Base-by-base conservation (phyloP, 2,113 vertebrate genomes). In the Anoura caudifer region DNA sequence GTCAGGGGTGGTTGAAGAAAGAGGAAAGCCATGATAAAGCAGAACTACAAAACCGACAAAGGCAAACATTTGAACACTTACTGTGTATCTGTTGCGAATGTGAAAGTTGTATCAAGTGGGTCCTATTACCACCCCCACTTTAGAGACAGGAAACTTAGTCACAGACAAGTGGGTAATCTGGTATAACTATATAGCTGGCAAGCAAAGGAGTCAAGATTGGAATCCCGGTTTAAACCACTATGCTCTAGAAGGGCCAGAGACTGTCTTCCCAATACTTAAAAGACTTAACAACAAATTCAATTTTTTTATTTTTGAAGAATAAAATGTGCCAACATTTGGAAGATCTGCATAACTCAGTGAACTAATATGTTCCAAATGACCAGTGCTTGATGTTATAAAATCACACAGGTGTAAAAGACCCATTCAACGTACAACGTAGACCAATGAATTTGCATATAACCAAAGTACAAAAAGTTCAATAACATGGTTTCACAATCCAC, bases 21-120 rank as follows among this genome's bases (percentile, higher is more conserved):
- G 24, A 50, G 26, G 69, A 61, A 14, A 19, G 83, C 38, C 17
- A 20, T 83, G 5, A 43, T 11, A 10, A 50, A 80, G 56, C 8
- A 80, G 17, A 88, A 31, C 54, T 41, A 38, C 5, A 54, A 38
- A 83, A 33, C 28, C 70, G 67, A n/a, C 33, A 36, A 19, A 52
- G 5, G 24, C 73, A 36, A 43, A 47, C 24, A 4, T 3, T 0
- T 10, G 36, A 56, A 31, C 33, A 7, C 11, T 47, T 10, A 65
- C 16, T 41, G 13, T 3, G 36, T 9, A 22, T 52, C 79, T 28
- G 28, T 19, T 7, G 1, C 77, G 36, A 31, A 52, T 16, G 7
- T 38, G 69, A 47, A 67, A 77, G 85, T 2, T n/a, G 5, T 4
- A 85, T 5, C 5, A 92, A 85, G 19, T 8, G n/a, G 45, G 22